Conservation (phyloP, 2,113 vertebrate genomes). For the Micronycteris hirsuta region DNA sequence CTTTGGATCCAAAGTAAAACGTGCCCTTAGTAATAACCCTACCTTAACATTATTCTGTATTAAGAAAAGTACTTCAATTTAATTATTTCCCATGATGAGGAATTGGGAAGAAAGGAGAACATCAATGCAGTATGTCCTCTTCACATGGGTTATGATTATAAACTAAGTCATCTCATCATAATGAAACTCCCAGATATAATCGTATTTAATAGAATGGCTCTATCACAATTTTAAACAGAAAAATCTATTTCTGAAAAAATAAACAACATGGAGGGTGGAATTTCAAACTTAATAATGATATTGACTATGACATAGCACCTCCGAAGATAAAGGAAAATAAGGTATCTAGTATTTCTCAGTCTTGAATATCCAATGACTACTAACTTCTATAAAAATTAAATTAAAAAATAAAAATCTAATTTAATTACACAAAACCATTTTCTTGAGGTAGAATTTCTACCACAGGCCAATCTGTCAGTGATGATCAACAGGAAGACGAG, state of each 20-base stretch:
- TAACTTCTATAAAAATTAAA: not conserved
- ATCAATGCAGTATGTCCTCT: not conserved
- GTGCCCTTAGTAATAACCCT: not conserved
- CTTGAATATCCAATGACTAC: not conserved
- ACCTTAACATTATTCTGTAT: not conserved
- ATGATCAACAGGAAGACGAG: not conserved
- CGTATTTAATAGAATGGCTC: not conserved
- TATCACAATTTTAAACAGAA: not conserved
- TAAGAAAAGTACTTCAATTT: slow-evolving; percentile 28
- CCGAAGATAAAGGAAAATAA: not conserved
- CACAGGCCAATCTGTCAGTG: not conserved
- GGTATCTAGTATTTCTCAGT: not conserved
- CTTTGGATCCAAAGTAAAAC: slow-evolving; percentile 23
- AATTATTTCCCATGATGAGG: slow-evolving; percentile 12
- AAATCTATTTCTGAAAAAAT: slow-evolving; percentile 9
- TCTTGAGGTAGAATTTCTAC: not conserved
- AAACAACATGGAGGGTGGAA: not conserved
- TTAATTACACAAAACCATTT: not conserved
- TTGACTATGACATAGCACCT: not conserved
- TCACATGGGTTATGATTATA: not conserved
- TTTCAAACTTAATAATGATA: not conserved
- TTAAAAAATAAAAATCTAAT: not conserved
- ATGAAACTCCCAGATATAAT: not conserved
- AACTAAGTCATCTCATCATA: not conserved
- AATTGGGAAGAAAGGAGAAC: not conserved